phyloP scores from a whole-genome alignment of 2,797 vertebrate species.

The Enteromius unitaeniatus region DNA sequence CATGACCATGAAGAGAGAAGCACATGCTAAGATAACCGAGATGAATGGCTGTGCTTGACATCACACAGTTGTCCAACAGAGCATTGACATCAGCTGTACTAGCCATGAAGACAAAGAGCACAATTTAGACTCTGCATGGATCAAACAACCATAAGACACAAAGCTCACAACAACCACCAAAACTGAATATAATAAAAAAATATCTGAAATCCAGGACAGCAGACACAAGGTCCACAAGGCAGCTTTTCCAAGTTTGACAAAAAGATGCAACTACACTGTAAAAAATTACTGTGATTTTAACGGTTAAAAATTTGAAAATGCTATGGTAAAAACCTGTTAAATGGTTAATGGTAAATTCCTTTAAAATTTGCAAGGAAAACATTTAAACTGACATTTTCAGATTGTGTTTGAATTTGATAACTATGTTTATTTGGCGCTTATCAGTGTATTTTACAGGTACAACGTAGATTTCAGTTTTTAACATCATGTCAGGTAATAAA shows the following conservation, averaged over 20 bases:
- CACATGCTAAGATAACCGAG: neutral
- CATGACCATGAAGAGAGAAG: neutral
- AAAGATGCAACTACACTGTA: neutral
- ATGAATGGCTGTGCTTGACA: constrained; percentile 7
- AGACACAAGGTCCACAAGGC: neutral
- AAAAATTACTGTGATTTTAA: no score
- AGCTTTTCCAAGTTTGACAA: neutral
- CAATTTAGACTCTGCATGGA: constrained; percentile 18
- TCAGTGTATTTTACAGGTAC: no score
- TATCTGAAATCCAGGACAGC: neutral
- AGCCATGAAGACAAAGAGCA: constrained; percentile 10
- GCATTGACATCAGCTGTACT: neutral
- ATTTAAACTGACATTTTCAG: no score
- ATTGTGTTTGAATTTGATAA: no score
- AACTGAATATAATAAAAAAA: neutral
- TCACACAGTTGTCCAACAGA: neutral
- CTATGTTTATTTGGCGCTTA: no score
- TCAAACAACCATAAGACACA: neutral
- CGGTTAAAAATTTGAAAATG: no score
- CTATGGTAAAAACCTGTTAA: no score
- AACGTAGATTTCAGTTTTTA: no score
- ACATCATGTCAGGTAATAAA: no score
- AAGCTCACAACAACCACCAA: neutral
- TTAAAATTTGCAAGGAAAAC: no score
- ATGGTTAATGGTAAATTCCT: no score